Percentiles rank a stretch among this genome's conserved stretches.
Conservation (phyloP, 2,113 vertebrate species). For the Pollimyrus isidori region DNA sequence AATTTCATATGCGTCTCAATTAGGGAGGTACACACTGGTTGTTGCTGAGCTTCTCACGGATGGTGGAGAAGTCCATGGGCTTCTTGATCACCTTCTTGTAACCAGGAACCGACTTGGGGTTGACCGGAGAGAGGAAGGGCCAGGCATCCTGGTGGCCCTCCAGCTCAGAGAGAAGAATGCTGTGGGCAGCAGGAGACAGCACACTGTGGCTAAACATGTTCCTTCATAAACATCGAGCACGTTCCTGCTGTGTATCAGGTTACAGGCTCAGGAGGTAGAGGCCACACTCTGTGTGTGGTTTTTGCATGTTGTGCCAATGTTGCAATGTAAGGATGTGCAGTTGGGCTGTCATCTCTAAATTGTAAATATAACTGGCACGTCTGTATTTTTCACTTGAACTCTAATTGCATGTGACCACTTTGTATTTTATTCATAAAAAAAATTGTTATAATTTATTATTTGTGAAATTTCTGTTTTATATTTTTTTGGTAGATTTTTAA, state of each 20-base stretch:
- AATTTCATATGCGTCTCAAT: neutral
- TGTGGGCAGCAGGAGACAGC: conserved; percentile 44
- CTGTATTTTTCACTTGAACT: no score
- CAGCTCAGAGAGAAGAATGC: conserved; percentile 75
- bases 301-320: neutral
- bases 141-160: conserved; percentile 81
- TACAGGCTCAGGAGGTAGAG: neutral
- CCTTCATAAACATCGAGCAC: neutral
- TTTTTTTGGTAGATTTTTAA: no score
- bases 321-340: neutral
- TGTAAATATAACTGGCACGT: neutral
- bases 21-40: conserved; percentile 71
- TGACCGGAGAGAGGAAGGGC: conserved; percentile 83
- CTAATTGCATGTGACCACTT: no score
- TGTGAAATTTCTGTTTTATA: no score
- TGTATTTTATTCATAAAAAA: no score
- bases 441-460: no score
- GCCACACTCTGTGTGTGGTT: neutral
- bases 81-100: conserved; percentile 87
- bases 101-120: conserved; percentile 83
- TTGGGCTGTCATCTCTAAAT: neutral
- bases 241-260: neutral
- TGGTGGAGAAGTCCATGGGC: conserved; percentile 86
- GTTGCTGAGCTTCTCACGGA: conserved; percentile 78
- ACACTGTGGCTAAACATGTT: neutral